Evolutionary conservation across 2,888 invertebrate genomes (phyloP).

Genomic region (Caenorhabditis plicata): DNA sequence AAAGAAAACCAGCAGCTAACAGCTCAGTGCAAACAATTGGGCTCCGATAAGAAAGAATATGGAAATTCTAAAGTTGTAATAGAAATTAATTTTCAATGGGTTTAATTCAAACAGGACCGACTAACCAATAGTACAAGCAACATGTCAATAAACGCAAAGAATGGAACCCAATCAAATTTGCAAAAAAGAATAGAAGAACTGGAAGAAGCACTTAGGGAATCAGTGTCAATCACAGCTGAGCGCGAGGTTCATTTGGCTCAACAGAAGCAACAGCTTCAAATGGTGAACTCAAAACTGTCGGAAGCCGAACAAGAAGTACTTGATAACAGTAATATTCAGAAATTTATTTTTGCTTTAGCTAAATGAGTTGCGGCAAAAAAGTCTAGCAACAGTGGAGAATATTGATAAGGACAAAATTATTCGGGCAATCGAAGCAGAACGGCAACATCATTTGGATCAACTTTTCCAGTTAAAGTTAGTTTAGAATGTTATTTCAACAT

Average conservation of each 20-base stretch:
- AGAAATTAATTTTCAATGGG: too few species aligned
- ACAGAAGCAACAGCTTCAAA: conserved; percentile 67
- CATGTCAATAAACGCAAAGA: background rate
- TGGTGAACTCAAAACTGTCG: conserved; percentile 14
- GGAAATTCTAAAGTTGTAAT: conserved; percentile 4
- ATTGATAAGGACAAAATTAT: conserved; percentile 73
- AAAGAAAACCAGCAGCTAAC: conserved; percentile 63
- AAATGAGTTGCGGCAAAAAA: too few species aligned
- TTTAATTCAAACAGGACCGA: conserved; percentile 7
- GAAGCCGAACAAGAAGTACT: conserved; percentile 20
- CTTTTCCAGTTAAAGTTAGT: conserved; percentile 80
- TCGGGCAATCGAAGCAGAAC: conserved; percentile 72
- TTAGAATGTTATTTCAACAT: background rate
- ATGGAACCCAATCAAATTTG: conserved; percentile 4
- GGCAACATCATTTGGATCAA: conserved; percentile 76
- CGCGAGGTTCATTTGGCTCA: conserved; percentile 69
- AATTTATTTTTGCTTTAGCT: too few species aligned
- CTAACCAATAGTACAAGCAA: conserved; percentile 6
- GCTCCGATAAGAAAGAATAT: conserved; percentile 6
- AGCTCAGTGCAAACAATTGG: conserved; percentile 35
- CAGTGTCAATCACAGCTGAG: conserved; percentile 72
- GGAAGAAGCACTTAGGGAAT: conserved; percentile 82
- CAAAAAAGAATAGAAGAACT: conserved; percentile 75
- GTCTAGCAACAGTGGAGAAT: too few species aligned
- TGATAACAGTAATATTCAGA: too few species aligned